Percentiles rank a stretch among this genome's conserved stretches.
These are phyloP conservation scores for Drosophila grimshawi DNA, from an alignment of 1,140 invertebrate species.

Conservation along the genomic window DNA sequence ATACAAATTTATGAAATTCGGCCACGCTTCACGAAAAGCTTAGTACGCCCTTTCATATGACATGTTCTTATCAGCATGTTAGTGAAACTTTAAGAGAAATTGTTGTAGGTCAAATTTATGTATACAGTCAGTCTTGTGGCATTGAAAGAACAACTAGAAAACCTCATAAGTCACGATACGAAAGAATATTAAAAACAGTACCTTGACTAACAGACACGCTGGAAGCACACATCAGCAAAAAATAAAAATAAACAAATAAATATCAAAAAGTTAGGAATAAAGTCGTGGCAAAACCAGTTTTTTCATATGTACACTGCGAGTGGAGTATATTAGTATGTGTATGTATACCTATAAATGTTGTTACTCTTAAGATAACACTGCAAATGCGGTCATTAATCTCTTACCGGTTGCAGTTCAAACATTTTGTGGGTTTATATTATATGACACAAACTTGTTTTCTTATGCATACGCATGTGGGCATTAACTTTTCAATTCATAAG, in stretches of 20 bases:
- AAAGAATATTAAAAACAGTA: slow-evolving; percentile 3
- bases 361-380: slow-evolving; percentile 37
- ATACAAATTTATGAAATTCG: too few species aligned
- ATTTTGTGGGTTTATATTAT: slow-evolving; percentile 1
- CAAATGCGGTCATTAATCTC: slow-evolving; percentile 61
- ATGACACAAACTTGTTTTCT: slow-evolving; percentile 27
- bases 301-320: slow-evolving; percentile 15
- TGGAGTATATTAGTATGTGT: slow-evolving; percentile 3
- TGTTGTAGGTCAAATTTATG: slow-evolving; percentile 9
- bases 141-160: slow-evolving; percentile 4
- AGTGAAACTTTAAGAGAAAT: not conserved
- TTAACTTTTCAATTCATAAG: not conserved
- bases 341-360: slow-evolving; percentile 16
- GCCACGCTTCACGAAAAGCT: too few species aligned
- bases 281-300: slow-evolving; percentile 36
- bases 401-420: slow-evolving; percentile 13
- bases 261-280: slow-evolving; percentile 25
- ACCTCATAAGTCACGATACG: slow-evolving; percentile 6
- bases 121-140: not conserved
- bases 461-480: not conserved
- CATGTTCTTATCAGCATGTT: too few species aligned
- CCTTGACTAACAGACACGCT: slow-evolving; percentile 6
- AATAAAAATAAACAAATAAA: slow-evolving; percentile 24
- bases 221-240: not conserved
- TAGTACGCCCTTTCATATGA: too few species aligned